Percentiles rank a stretch among this genome's conserved stretches.
phyloP scores from a whole-genome alignment of 2,888 invertebrate species.

The Rhagonycha lutea region DNA sequence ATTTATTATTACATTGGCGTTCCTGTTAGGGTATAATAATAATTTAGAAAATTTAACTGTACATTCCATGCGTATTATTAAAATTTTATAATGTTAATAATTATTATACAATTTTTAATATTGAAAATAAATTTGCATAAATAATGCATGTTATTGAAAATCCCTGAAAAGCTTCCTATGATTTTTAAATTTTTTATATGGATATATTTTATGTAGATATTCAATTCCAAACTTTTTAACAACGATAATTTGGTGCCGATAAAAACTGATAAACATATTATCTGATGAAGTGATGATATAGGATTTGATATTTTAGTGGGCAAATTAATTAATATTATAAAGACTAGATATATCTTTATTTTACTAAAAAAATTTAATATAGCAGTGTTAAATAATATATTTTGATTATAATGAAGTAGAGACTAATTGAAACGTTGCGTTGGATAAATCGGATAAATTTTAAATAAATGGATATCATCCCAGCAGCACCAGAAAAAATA shows the following conservation, averaged over 20 bases:
- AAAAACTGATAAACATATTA: background rate
- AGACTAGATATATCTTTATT: background rate
- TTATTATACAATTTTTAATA: too few species aligned
- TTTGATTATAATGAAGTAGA: background rate
- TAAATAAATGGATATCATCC: background rate
- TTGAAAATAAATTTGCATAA: too few species aligned
- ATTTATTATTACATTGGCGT: too few species aligned
- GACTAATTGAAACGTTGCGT: background rate
- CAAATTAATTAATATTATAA: background rate
- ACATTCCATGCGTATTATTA: too few species aligned
- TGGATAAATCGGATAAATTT: background rate
- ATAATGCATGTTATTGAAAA: too few species aligned
- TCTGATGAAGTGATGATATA: too few species aligned
- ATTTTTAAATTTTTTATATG: too few species aligned
- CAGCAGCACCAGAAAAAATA: background rate
- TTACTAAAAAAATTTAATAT: background rate
- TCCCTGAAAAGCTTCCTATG: too few species aligned
- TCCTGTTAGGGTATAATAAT: too few species aligned
- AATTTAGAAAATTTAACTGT: too few species aligned
- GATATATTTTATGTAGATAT: background rate
- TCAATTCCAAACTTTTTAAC: background rate
- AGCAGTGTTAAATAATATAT: background rate
- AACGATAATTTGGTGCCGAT: background rate
- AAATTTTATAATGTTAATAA: too few species aligned
- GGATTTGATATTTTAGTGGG: background rate